These are phyloP conservation scores for Hylaea fasciaria DNA, from an alignment of 2,888 invertebrate genomes.

Conservation along the genomic window DNA sequence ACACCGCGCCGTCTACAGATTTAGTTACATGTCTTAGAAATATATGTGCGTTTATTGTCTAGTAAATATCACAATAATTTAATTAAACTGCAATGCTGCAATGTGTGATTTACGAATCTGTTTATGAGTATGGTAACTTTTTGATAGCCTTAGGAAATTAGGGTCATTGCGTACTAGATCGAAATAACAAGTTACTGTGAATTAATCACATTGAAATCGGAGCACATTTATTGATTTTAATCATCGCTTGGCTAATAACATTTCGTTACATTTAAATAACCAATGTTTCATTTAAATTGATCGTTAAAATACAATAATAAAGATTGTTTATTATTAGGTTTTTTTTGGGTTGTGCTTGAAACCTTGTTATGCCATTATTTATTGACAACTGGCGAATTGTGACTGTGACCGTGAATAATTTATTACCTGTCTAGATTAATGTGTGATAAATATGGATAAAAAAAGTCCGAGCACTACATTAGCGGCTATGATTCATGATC, in stretches of 20 bases:
- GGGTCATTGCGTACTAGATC: slow-evolving; percentile 25
- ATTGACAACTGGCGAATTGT: slow-evolving; percentile 2
- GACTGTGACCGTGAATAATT: slow-evolving; percentile 9
- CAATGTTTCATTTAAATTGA: slow-evolving; percentile 1
- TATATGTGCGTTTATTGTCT: too few relatives aligned
- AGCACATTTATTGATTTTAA: slow-evolving; percentile 19
- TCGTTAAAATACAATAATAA: neutral
- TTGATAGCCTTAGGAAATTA: slow-evolving; percentile 23
- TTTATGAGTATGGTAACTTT: slow-evolving; percentile 9
- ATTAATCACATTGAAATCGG: slow-evolving; percentile 17
- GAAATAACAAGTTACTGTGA: slow-evolving; percentile 17
- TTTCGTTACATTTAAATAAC: slow-evolving; percentile 15
- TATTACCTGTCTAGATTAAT: slow-evolving; percentile 1
- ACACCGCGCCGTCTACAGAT: too few relatives aligned
- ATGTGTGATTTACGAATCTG: too few relatives aligned
- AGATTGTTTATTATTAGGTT: neutral
- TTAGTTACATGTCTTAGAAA: too few relatives aligned
- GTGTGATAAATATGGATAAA: neutral
- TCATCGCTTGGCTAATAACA: slow-evolving; percentile 16
- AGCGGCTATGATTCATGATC: neutral
- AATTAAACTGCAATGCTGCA: too few relatives aligned
- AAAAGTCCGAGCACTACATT: too few relatives aligned
- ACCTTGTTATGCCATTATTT: neutral
- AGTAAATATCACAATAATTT: too few relatives aligned
- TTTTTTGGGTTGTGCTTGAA: neutral